Evolutionary conservation across 2,888 invertebrate species (phyloP), one percentile per base, ranked within the genome.

Genomic region (Philopedon plagiatum): DNA sequence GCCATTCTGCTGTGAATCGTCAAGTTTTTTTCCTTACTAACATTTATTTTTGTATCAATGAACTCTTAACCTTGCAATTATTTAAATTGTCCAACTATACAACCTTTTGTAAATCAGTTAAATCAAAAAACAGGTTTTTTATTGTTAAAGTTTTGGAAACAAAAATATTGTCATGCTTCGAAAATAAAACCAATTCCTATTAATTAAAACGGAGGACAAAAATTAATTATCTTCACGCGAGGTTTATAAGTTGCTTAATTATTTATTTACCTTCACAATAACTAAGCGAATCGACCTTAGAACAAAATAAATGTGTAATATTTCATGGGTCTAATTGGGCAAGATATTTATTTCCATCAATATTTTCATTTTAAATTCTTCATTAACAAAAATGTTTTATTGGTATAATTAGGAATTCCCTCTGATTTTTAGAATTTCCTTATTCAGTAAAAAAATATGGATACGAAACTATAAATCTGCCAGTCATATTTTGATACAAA

Each of bases 131-230:
- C 58, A n/a, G 32, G 58, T 58, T 58, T 15, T n/a, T 39, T 39
- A 39, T 32, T 34, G 32, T 19, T 34, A 21, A 58, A 7, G 2
- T 58, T 18, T 21, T 18, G 9, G n/a, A 23, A 58, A 41, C 19
- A 58, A 58, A 37, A 23, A 15, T 21, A 56, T 18, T 56, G 58
- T 58, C 58, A 58, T 41, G 15, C 23, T 41, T 37, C 41, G 15
- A 58, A 58, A 58, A 58, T 58, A 58, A 58, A 58, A 58, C 23
- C 58, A 23, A 37, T 58, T 13, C 29, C 9, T 19, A 34, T 58
- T n/a, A 39, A 54, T 29, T 54, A 23, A 54, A 54, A 13, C 29
- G 41, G 11, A 8, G 41, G 41, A 23, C 26, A 15, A 11, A 26
- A 58, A 58, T 26, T 15, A 37, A 58, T 58, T 21, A 57, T 37